Evolutionary conservation across 1,140 invertebrate genomes (phyloP).

Genomic region (Pseudoatta argentina): DNA sequence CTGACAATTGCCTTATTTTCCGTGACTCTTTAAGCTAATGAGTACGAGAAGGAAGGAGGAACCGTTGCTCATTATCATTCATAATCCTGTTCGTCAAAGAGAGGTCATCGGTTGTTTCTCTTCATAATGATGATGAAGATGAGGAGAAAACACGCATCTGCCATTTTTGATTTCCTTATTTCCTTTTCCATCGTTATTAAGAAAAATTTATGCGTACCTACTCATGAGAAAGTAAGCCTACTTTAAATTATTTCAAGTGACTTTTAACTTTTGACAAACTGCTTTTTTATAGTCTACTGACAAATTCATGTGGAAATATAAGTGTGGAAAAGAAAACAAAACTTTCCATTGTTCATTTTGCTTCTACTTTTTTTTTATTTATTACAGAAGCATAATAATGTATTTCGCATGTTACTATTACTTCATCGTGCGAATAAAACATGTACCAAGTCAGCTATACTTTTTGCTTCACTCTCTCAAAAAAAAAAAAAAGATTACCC

Average conservation of each 20-base stretch:
- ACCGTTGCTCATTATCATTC: slow-evolving; percentile 56
- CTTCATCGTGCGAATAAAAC: slow-evolving; percentile 27
- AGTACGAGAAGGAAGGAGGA: slow-evolving; percentile 30
- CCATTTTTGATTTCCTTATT: slow-evolving; percentile 22
- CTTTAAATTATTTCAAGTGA: not conserved
- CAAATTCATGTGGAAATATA: not conserved
- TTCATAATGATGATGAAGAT: slow-evolving; percentile 54
- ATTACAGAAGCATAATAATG: not conserved
- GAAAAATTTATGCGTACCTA: not conserved
- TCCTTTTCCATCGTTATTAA: slow-evolving; percentile 28
- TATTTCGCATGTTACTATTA: not conserved
- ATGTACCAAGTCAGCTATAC: not conserved
- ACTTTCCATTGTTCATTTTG: not conserved
- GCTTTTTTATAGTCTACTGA: not conserved
- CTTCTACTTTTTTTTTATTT: not conserved
- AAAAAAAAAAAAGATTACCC: slow-evolving; percentile 28
- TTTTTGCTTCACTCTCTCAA: slow-evolving; percentile 10
- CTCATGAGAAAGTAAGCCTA: not conserved
- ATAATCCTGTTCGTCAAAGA: slow-evolving; percentile 51
- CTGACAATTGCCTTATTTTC: slow-evolving; percentile 54
- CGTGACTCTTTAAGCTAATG: slow-evolving; percentile 51
- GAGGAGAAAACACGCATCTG: slow-evolving; percentile 64
- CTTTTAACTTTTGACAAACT: not conserved
- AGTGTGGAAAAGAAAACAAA: not conserved
- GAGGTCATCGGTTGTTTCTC: slow-evolving; percentile 55